Percentiles rank a stretch among this genome's conserved stretches.
Evolutionary conservation across 1,140 invertebrate species (phyloP).

Genomic region (Papilio aristodemus): DNA sequence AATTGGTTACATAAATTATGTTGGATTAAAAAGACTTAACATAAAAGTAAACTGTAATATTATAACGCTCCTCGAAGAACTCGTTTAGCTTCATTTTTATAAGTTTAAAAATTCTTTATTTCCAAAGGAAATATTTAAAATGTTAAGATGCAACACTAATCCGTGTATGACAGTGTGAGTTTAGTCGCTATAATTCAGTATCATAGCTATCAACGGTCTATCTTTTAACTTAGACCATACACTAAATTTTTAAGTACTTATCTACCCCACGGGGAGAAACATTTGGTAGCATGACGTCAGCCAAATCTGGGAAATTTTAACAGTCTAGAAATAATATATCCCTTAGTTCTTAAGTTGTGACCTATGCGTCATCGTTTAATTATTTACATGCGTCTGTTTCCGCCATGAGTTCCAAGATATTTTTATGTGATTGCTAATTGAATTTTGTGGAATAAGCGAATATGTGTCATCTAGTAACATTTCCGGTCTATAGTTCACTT

Average conservation of each 20-base stretch:
- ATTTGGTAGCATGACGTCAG: conserved; percentile 8
- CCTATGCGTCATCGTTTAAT: conserved; percentile 1
- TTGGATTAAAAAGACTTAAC: neutral
- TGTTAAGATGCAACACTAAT: too few relatives aligned
- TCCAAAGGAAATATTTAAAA: too few relatives aligned
- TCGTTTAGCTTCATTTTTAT: too few relatives aligned
- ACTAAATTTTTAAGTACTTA: neutral
- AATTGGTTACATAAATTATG: neutral
- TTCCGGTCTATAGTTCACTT: neutral
- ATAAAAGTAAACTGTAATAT: too few relatives aligned
- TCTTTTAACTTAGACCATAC: neutral
- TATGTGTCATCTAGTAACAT: neutral
- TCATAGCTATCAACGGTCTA: too few relatives aligned
- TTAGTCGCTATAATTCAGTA: too few relatives aligned
- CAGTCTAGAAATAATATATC: neutral
- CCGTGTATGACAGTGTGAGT: too few relatives aligned
- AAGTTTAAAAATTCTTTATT: too few relatives aligned
- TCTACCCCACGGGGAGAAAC: neutral
- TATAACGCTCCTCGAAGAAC: too few relatives aligned
- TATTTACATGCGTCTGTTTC: neutral
- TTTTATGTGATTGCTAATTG: conserved; percentile 12
- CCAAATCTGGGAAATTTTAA: neutral
- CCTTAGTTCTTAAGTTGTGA: neutral
- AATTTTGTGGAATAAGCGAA: conserved; percentile 3
- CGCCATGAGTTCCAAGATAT: conserved; percentile 14